phyloP scores from a whole-genome alignment of 2,888 invertebrate species.

The Morpho achilles region DNA sequence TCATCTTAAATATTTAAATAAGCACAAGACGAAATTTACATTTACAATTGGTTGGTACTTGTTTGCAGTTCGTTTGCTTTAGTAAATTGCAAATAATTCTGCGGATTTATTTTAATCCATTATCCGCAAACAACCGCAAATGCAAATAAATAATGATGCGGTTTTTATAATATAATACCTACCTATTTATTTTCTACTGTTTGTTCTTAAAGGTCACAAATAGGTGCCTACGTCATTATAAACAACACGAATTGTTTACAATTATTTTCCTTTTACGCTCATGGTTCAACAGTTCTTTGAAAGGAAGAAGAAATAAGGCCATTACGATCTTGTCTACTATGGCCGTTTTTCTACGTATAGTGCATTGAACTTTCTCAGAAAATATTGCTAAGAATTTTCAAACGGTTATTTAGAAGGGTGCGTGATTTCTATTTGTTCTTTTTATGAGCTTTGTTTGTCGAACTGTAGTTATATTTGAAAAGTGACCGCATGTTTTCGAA shows the following conservation, averaged over 20 bases:
- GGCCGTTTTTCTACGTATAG: conserved; percentile 18
- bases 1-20: conserved; percentile 24
- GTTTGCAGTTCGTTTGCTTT: conserved; percentile 16
- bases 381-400: conserved; percentile 13
- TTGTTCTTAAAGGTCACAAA: conserved; percentile 23
- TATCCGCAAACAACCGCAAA: conserved; percentile 21
- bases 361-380: conserved; percentile 26
- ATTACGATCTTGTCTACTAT: conserved; percentile 14
- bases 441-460: conserved; percentile 1
- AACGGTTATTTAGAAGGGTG: conserved; percentile 14
- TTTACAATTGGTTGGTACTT: conserved; percentile 23
- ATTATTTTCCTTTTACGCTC: conserved; percentile 19
- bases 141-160: conserved; percentile 20
- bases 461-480: conserved; percentile 1
- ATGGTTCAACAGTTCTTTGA: conserved; percentile 16
- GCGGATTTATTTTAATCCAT: conserved; percentile 25
- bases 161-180: conserved; percentile 9
- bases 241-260: conserved; percentile 13
- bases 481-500: not conserved
- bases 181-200: conserved; percentile 16
- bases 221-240: conserved; percentile 15
- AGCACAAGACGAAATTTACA: conserved; percentile 22
- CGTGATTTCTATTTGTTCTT: conserved; percentile 14
- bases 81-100: conserved; percentile 12
- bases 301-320: conserved; percentile 22